Evolutionary conservation across 2,113 vertebrate species (phyloP).

Genomic region (Anoura caudifer): DNA sequence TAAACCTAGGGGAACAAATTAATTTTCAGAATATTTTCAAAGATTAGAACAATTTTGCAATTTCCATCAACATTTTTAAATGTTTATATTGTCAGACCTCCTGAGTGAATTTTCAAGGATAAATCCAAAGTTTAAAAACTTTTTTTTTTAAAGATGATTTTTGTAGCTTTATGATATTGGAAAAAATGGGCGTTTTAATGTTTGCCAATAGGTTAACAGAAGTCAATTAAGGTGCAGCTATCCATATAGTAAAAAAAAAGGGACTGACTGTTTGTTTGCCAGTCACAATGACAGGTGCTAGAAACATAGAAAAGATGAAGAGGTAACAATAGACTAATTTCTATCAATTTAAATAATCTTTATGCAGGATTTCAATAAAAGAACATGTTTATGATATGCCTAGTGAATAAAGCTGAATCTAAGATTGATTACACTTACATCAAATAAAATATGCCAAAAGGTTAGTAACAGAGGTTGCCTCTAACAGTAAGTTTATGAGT

Average conservation of each 20-base stretch:
- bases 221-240: background rate
- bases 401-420: background rate
- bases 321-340: background rate
- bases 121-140: slow-evolving; percentile 24
- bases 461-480: background rate
- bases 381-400: background rate
- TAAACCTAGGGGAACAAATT: background rate
- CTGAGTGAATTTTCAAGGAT: background rate
- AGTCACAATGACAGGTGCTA: background rate
- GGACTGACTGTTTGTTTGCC: background rate
- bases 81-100: background rate
- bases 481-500: background rate
- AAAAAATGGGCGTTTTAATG: background rate
- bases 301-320: background rate
- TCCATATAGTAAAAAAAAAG: background rate
- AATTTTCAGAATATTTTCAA: slow-evolving; percentile 34
- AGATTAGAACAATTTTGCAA: background rate
- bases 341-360: background rate
- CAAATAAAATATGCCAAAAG: slow-evolving; percentile 22
- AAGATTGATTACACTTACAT: background rate
- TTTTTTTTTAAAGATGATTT: background rate
- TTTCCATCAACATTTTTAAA: background rate
- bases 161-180: background rate
- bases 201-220: background rate
- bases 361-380: slow-evolving; percentile 9